Evolutionary conservation across 2,888 invertebrate species (phyloP).

Genomic region (Dasypolia templi): DNA sequence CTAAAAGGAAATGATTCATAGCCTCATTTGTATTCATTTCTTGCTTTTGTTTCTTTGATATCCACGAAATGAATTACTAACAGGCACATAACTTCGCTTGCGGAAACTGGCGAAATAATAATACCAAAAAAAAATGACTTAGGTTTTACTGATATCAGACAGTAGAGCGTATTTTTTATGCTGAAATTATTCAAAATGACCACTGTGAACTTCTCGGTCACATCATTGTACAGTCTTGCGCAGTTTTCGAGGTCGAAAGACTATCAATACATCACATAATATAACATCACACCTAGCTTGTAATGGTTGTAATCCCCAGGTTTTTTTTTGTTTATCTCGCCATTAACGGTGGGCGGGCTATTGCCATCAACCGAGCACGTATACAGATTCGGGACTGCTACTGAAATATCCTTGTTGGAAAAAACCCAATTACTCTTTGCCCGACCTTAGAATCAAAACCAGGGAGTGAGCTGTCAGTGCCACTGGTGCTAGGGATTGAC

Average conservation of each 20-base stretch:
- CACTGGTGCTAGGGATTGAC: too few relatives aligned
- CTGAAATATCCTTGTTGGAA: not conserved
- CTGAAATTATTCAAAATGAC: conserved; percentile 24
- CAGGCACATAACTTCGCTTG: not conserved
- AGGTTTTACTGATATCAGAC: not conserved
- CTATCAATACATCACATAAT: not conserved
- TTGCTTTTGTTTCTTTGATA: conserved; percentile 9
- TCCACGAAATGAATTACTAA: conserved; percentile 30
- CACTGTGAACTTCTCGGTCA: conserved; percentile 18
- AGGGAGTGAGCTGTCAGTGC: too few relatives aligned
- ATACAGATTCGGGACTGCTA: not conserved
- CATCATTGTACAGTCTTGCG: conserved; percentile 13
- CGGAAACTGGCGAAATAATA: not conserved
- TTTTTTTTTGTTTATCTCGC: too few relatives aligned
- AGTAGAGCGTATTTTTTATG: not conserved
- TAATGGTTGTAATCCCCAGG: too few relatives aligned
- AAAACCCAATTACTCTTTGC: too few relatives aligned
- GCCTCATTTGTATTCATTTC: conserved; percentile 42
- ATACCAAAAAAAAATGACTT: not conserved
- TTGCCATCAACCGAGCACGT: not conserved
- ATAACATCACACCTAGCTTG: not conserved
- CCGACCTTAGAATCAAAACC: not conserved
- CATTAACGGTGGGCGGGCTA: too few relatives aligned
- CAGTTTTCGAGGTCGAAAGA: conserved; percentile 33
- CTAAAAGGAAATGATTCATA: conserved; percentile 48